These are phyloP conservation scores for Drosophila pachea DNA, from an alignment of 1,140 invertebrate genomes.

Conservation along the genomic window DNA sequence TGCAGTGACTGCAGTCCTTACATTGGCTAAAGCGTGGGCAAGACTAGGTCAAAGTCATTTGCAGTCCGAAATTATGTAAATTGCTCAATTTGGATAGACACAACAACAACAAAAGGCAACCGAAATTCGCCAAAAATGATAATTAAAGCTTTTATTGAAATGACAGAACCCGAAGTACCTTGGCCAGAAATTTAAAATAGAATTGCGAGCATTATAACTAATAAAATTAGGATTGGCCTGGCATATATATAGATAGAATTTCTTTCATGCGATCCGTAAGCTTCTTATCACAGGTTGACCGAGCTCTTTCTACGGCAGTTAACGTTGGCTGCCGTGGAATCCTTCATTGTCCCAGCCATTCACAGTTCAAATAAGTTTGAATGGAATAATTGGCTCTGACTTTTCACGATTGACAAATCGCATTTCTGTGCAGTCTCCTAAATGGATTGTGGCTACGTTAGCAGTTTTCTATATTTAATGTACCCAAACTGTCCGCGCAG, in stretches of 20 bases:
- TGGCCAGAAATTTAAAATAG: no score
- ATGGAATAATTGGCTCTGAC: not conserved
- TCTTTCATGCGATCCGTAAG: no score
- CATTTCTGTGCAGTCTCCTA: slow-evolving; percentile 1
- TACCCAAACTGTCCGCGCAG: no score
- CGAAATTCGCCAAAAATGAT: slow-evolving; percentile 13
- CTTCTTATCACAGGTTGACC: no score
- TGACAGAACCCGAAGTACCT: not conserved
- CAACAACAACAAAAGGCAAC: not conserved
- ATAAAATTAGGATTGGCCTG: no score
- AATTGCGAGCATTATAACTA: no score
- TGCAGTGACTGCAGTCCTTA: slow-evolving; percentile 19
- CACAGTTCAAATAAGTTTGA: not conserved
- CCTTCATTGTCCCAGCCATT: not conserved
- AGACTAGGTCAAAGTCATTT: slow-evolving; percentile 20
- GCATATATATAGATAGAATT: no score
- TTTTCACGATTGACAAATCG: not conserved
- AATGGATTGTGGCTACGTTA: slow-evolving; percentile 9
- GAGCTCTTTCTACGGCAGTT: not conserved
- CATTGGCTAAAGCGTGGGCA: slow-evolving; percentile 5
- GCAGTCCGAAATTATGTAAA: slow-evolving; percentile 30
- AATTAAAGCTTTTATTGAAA: slow-evolving; percentile 30
- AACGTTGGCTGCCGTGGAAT: not conserved
- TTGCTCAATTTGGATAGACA: slow-evolving; percentile 31
- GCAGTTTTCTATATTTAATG: slow-evolving; percentile 10